These are phyloP conservation scores for Agonopterix alstromeriana DNA, from an alignment of 2,888 invertebrate genomes.

Conservation along the genomic window DNA sequence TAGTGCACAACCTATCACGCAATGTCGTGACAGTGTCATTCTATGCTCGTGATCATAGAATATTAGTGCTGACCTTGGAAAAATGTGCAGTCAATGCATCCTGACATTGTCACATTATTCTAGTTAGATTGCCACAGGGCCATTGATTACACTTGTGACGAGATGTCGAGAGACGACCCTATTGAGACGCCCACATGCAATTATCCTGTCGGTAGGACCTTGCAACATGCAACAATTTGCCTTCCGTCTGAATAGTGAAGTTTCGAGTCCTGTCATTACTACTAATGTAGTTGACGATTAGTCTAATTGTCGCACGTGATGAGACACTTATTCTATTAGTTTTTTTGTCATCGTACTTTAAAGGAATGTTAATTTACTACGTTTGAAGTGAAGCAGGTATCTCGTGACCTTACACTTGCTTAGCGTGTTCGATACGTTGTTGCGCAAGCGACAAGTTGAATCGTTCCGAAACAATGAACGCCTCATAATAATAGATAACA, in stretches of 20 bases:
- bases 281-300: constrained; percentile 5
- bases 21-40: constrained; percentile 38
- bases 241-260: constrained; percentile 6
- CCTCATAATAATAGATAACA: constrained; percentile 13
- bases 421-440: constrained; percentile 5
- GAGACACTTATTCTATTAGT: constrained; percentile 4
- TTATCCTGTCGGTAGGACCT: constrained; percentile 27
- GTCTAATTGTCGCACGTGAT: constrained; percentile 3
- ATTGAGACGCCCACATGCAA: constrained; percentile 44
- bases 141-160: constrained; percentile 38
- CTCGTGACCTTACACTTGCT: constrained; percentile 12
- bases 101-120: constrained; percentile 23
- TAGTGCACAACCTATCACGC: constrained; percentile 14
- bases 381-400: not conserved
- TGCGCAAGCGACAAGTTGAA: constrained; percentile 8
- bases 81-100: constrained; percentile 36
- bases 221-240: constrained; percentile 9
- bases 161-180: constrained; percentile 9
- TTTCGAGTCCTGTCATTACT: not conserved
- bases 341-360: not conserved
- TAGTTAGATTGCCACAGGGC: constrained; percentile 29
- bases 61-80: constrained; percentile 36
- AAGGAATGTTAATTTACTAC: constrained; percentile 2
- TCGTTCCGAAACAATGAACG: constrained; percentile 8
- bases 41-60: constrained; percentile 28